Evolutionary conservation across 2,113 vertebrate species (phyloP).

Genomic region (Myrmecophaga tridactyla): DNA sequence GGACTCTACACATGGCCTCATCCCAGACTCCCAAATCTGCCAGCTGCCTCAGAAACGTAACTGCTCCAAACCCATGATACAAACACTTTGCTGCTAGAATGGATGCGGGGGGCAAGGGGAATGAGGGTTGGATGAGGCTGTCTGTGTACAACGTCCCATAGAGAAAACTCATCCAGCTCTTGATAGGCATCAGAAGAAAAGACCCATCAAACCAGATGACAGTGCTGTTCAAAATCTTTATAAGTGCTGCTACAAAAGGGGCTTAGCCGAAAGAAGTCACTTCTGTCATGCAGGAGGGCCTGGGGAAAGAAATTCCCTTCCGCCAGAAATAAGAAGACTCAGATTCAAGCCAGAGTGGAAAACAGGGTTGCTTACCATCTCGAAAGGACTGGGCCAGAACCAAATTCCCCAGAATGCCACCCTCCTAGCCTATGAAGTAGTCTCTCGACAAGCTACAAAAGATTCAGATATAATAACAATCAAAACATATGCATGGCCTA

Average conservation of each 20-base stretch:
- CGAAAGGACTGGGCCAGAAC: background rate
- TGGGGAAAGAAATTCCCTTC: slow-evolving; percentile 24
- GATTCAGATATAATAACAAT: slow-evolving; percentile 17
- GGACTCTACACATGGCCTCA: slow-evolving; percentile 33
- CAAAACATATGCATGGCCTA: slow-evolving; percentile 34
- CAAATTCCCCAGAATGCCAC: slow-evolving; percentile 24
- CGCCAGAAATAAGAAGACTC: slow-evolving; percentile 39
- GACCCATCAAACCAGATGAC: background rate
- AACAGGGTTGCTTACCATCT: background rate
- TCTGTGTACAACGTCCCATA: background rate
- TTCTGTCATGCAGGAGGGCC: background rate
- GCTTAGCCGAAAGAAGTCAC: background rate
- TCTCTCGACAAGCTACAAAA: slow-evolving; percentile 44
- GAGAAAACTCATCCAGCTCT: background rate
- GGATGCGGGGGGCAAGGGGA: background rate
- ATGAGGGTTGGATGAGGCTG: background rate
- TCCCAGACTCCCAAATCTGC: slow-evolving; percentile 33
- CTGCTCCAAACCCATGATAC: background rate
- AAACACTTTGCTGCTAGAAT: background rate
- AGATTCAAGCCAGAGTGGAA: slow-evolving; percentile 6
- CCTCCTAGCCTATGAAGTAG: background rate
- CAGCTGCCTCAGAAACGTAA: slow-evolving; percentile 33
- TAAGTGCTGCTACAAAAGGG: background rate
- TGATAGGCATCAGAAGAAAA: background rate
- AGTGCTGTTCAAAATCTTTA: slow-evolving; percentile 11